Percentiles rank a stretch among this genome's conserved stretches.
These are phyloP conservation scores for Amazona finschi DNA, from an alignment of 2,797 vertebrate species.

Conservation along the genomic window DNA sequence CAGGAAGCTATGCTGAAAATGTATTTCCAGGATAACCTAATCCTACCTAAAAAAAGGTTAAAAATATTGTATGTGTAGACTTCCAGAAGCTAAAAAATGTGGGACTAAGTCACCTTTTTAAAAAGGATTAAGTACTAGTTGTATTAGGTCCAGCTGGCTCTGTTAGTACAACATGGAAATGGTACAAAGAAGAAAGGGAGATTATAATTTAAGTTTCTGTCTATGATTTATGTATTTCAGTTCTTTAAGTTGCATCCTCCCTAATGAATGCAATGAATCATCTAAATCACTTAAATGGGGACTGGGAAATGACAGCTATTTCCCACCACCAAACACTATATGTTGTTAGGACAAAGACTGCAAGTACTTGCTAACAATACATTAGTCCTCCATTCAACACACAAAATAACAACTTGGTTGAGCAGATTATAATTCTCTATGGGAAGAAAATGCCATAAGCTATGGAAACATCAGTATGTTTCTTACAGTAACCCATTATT, in stretches of 20 bases:
- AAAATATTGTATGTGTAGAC: neutral
- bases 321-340: neutral
- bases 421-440: neutral
- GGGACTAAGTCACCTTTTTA: neutral
- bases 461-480: neutral
- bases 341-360: neutral
- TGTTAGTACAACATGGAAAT: neutral
- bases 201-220: neutral
- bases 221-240: neutral
- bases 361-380: neutral
- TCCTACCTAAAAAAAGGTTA: neutral
- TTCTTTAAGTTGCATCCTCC: neutral
- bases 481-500: neutral
- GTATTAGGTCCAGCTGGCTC: neutral
- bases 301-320: neutral
- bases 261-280: neutral
- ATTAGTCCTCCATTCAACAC: neutral
- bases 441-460: neutral
- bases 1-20: neutral
- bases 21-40: neutral
- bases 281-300: neutral
- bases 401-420: neutral
- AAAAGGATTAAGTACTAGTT: neutral
- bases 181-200: neutral
- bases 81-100: neutral